These are phyloP conservation scores for Drosophila greeni DNA, from an alignment of 2,888 invertebrate species.

Conservation along the genomic window DNA sequence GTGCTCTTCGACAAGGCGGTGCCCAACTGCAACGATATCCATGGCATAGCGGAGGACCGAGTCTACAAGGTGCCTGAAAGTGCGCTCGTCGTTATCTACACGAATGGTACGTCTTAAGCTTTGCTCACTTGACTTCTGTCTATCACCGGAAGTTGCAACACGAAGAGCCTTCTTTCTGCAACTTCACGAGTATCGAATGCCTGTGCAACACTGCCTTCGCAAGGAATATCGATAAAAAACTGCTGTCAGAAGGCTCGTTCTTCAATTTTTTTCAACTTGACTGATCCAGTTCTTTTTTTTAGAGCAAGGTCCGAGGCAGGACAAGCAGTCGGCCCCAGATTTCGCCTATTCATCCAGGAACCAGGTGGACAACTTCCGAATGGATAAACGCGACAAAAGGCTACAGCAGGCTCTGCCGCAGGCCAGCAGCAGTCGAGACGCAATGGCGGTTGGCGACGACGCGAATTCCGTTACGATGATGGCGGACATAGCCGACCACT, in stretches of 20 bases:
- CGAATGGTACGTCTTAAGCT: conserved; percentile 48
- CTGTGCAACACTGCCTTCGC: neutral
- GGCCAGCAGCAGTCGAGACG: conserved; percentile 32
- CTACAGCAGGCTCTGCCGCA: neutral
- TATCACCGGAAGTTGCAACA: too few species aligned
- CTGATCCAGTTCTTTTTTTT: neutral
- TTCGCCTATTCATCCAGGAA: neutral
- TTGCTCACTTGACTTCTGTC: neutral
- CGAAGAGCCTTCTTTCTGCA: neutral
- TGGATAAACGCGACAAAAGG: neutral
- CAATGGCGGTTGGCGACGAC: conserved; percentile 37
- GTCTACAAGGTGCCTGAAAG: conserved; percentile 80
- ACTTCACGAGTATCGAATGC: too few species aligned
- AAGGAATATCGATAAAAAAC: neutral
- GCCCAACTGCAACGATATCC: conserved; percentile 81
- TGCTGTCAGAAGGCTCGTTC: neutral
- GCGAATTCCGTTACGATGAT: conserved; percentile 51
- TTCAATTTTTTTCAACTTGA: neutral
- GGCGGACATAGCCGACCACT: conserved; percentile 44
- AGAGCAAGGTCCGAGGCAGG: conserved; percentile 11
- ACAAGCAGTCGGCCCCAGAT: neutral
- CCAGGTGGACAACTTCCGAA: neutral
- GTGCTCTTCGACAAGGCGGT: conserved; percentile 90
- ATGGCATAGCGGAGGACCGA: conserved; percentile 73
- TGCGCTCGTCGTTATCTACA: conserved; percentile 66